Evolutionary conservation across 2,888 invertebrate species (phyloP).

Genomic region (Aphodius granarius): DNA sequence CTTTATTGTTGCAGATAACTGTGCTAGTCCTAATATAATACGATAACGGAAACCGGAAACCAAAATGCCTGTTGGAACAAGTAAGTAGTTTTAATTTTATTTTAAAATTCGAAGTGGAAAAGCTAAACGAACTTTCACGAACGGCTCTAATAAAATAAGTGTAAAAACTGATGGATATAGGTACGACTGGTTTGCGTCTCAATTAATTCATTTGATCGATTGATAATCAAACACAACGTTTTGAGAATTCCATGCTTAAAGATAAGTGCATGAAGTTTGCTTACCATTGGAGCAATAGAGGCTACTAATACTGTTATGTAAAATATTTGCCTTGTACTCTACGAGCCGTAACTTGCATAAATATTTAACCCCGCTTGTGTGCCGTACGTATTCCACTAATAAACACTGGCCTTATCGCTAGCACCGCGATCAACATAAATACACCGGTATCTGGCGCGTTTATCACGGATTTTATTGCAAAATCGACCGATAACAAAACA

Average conservation of each 20-base stretch:
- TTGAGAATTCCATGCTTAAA: too few species aligned
- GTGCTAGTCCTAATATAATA: background rate
- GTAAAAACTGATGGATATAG: too few species aligned
- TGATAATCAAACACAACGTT: too few species aligned
- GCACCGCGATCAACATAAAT: background rate
- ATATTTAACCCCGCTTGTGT: background rate
- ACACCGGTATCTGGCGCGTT: background rate
- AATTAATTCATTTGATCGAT: too few species aligned
- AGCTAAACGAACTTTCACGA: background rate
- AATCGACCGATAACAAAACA: background rate
- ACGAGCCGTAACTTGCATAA: background rate
- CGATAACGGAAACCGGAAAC: background rate
- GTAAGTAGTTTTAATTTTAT: constrained; percentile 26
- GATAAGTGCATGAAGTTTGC: too few species aligned
- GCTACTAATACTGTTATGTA: background rate
- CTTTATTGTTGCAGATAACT: background rate
- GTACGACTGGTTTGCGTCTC: too few species aligned
- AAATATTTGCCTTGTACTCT: background rate
- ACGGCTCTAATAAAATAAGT: background rate
- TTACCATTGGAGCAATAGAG: too few species aligned
- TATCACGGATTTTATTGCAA: background rate
- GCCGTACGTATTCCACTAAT: background rate
- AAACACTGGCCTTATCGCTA: background rate
- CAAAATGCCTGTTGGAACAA: constrained; percentile 37
- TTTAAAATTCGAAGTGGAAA: background rate